A percentile compares a stretch with the other conserved stretches of the same genome.
These are phyloP conservation scores for Escarpia spicata DNA, from an alignment of 2,888 invertebrate species.

Conservation along the genomic window DNA sequence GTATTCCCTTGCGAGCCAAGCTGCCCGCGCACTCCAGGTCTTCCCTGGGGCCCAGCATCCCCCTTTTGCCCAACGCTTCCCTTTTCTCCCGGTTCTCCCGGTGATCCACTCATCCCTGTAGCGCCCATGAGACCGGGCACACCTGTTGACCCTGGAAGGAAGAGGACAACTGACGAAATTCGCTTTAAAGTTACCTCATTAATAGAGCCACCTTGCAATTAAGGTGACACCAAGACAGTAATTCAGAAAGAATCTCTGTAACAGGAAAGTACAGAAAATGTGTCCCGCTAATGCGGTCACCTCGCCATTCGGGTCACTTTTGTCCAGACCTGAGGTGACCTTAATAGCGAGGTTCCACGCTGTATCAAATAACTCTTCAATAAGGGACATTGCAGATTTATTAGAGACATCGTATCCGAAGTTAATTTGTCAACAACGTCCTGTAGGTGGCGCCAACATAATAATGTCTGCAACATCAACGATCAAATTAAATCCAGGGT, in stretches of 20 bases:
- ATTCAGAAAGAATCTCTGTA: no score
- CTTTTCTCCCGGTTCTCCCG: constrained; percentile 25
- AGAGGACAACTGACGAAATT: neutral
- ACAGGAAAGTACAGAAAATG: no score
- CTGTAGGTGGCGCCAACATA: no score
- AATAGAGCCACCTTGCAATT: neutral
- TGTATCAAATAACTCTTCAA: neutral
- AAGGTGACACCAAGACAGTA: no score
- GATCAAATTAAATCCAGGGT: no score
- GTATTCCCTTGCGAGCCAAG: constrained; percentile 14
- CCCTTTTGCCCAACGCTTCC: constrained; percentile 26
- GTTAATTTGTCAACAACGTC: no score
- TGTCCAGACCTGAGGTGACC: no score
- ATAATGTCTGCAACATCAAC: no score
- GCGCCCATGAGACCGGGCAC: constrained; percentile 25
- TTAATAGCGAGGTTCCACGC: no score
- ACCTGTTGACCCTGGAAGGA: constrained; percentile 19
- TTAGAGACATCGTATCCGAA: neutral
- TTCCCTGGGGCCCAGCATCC: constrained; percentile 21
- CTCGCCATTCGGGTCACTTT: no score
- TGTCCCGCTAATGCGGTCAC: no score
- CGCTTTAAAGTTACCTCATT: no score
- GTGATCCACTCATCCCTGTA: constrained; percentile 19
- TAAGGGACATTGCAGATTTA: neutral
- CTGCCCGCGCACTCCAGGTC: constrained; percentile 22